Conservation (phyloP, 2,888 invertebrate genomes). For the Dynastes grantii region DNA sequence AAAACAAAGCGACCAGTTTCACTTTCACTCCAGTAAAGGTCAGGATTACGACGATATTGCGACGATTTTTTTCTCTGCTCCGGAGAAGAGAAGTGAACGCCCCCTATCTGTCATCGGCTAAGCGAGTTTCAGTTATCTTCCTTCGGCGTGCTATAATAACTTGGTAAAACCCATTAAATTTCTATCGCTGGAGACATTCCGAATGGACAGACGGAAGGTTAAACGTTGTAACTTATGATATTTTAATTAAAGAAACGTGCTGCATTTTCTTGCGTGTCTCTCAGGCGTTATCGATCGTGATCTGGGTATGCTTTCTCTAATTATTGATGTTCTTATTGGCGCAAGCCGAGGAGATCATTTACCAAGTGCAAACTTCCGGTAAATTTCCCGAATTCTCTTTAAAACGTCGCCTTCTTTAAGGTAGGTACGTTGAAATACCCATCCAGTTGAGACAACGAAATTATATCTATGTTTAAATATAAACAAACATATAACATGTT, state of each 20-base stretch:
- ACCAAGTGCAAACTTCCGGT: too few relatives aligned
- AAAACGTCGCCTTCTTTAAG: too few relatives aligned
- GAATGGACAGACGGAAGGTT: not conserved
- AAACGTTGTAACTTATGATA: not conserved
- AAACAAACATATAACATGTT: too few relatives aligned
- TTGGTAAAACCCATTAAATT: not conserved
- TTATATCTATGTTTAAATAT: too few relatives aligned
- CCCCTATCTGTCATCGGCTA: too few relatives aligned
- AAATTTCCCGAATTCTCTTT: too few relatives aligned
- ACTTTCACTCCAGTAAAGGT: slow-evolving; percentile 33
- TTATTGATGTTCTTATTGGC: not conserved
- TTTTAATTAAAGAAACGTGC: slow-evolving; percentile 6
- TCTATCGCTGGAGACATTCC: not conserved
- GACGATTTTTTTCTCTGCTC: not conserved
- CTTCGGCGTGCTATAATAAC: not conserved
- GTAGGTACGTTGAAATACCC: too few relatives aligned
- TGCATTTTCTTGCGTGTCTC: not conserved
- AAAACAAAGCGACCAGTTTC: not conserved
- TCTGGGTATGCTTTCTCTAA: not conserved
- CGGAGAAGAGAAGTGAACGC: not conserved
- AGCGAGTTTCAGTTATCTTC: not conserved
- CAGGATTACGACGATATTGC: not conserved
- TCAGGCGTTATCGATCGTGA: not conserved
- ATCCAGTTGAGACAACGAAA: too few relatives aligned
- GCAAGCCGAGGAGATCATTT: too few relatives aligned